Percentiles rank a stretch among this genome's conserved stretches.
phyloP scores from a whole-genome alignment of 2,888 invertebrate species.

The Himalopsyche tibetana region DNA sequence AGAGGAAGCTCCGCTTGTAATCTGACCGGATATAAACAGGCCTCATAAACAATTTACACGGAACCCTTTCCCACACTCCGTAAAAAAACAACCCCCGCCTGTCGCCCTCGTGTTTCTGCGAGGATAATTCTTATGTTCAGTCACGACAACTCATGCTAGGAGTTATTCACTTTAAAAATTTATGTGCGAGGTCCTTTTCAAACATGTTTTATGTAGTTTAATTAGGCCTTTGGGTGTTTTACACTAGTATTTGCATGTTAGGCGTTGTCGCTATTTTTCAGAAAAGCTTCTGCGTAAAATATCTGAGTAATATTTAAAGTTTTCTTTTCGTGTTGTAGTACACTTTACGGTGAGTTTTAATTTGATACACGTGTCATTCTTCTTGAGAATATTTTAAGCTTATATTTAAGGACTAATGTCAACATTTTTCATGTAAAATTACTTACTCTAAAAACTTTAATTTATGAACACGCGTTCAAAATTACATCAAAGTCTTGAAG shows the following conservation, averaged over 20 bases:
- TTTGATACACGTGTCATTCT: no score
- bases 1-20: constrained; percentile 43
- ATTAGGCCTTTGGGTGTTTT: constrained; percentile 13
- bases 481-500: no score
- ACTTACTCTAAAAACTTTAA: no score
- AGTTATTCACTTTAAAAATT: constrained; percentile 42
- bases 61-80: constrained; percentile 15
- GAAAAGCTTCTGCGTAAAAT: background rate
- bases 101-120: constrained; percentile 5
- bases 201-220: constrained; percentile 42
- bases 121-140: constrained; percentile 33
- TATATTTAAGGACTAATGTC: no score
- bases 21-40: constrained; percentile 46
- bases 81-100: background rate
- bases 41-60: constrained; percentile 44
- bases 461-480: no score
- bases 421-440: no score
- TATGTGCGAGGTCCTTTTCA: constrained; percentile 32
- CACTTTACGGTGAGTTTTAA: no score
- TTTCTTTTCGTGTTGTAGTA: no score
- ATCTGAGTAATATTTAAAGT: background rate
- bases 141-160: background rate
- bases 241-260: background rate
- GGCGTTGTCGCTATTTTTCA: constrained; percentile 4
- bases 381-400: no score